Conservation (phyloP, 2,113 vertebrate genomes). For the Periophthalmus modestus region DNA sequence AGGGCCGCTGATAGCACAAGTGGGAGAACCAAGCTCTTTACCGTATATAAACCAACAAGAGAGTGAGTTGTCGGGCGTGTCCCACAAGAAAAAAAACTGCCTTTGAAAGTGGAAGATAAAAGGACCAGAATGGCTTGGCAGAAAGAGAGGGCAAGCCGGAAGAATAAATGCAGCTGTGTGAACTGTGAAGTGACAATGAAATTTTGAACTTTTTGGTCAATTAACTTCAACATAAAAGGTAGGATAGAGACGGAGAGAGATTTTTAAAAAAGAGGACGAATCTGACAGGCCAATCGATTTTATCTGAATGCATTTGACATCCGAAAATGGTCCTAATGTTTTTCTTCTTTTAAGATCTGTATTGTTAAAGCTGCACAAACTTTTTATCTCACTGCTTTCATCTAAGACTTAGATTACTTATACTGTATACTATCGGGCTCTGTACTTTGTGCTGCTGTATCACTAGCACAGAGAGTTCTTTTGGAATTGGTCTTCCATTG, state of each 20-base stretch:
- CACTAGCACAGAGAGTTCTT: background rate
- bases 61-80: conserved; percentile 48
- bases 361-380: background rate
- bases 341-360: background rate
- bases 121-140: conserved; percentile 44
- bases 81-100: conserved; percentile 39
- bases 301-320: conserved; percentile 22
- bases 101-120: conserved; percentile 66
- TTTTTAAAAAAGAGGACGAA: conserved; percentile 14
- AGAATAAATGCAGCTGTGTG: conserved; percentile 21
- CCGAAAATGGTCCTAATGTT: background rate
- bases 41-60: conserved; percentile 54
- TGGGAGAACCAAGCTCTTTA: conserved; percentile 40
- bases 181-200: conserved; percentile 37
- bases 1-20: conserved; percentile 44
- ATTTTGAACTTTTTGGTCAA: conserved; percentile 46
- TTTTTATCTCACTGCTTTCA: background rate
- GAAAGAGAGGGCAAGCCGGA: conserved; percentile 11
- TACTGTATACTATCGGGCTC: background rate
- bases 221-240: conserved; percentile 31
- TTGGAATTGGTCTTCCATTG: background rate
- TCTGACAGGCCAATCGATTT: conserved; percentile 45
- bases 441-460: background rate
- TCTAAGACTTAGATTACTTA: background rate
- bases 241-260: conserved; percentile 8